phyloP scores from a whole-genome alignment of 2,113 vertebrate genomes.

The Noctilio leporinus region DNA sequence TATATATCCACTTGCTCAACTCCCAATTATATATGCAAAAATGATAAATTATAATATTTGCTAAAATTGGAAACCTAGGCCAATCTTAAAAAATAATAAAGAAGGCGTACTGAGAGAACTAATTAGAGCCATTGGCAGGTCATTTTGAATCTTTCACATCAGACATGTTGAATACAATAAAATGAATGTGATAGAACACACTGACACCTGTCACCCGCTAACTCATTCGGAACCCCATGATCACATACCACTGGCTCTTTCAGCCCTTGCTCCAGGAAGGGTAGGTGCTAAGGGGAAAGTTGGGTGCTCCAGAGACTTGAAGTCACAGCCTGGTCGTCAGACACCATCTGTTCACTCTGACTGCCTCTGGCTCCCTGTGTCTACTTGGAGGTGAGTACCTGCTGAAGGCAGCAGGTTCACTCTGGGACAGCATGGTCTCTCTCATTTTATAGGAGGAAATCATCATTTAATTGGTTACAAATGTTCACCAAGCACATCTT shows the following conservation, averaged over 20 bases:
- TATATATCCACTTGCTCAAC: neutral
- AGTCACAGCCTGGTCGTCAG: conserved; percentile 8
- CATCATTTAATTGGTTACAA: conserved; percentile 20
- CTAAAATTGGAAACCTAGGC: neutral
- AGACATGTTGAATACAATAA: conserved; percentile 15
- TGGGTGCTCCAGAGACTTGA: neutral
- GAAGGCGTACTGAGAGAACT: neutral
- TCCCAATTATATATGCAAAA: neutral
- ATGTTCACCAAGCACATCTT: neutral
- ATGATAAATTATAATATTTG: neutral
- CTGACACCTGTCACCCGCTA: neutral
- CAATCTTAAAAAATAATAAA: neutral
- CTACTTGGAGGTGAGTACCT: neutral
- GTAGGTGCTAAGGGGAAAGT: neutral
- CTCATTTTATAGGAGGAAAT: neutral
- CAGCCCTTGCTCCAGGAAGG: neutral
- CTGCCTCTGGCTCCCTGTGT: neutral
- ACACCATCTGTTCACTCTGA: conserved; percentile 32
- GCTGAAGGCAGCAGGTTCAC: neutral
- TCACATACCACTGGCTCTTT: neutral
- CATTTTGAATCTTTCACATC: neutral
- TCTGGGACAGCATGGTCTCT: neutral
- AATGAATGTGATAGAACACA: neutral
- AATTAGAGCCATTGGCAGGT: neutral
- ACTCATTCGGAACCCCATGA: neutral